A percentile compares a stretch with the other conserved stretches of the same genome.
Conservation (phyloP, 2,113 vertebrate genomes). For the Oryzias celebensis region DNA sequence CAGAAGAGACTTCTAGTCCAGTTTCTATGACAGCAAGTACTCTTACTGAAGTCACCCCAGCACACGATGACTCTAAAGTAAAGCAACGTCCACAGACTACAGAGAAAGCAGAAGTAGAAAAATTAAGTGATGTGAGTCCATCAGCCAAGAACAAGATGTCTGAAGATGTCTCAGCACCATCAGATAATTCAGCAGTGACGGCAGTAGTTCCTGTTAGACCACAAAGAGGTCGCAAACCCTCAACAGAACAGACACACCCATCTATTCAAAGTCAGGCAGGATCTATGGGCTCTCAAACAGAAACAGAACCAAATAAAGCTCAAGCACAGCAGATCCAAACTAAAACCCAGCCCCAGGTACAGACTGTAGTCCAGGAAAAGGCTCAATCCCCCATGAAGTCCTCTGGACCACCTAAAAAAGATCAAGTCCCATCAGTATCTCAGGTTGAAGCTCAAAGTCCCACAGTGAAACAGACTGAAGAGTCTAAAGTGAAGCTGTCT, state of each 20-base stretch:
- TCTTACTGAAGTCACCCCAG: not conserved
- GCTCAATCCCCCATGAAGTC: slow-evolving; percentile 18
- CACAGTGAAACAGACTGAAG: slow-evolving; percentile 19
- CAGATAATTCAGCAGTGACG: slow-evolving; percentile 26
- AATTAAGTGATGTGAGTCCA: slow-evolving; percentile 28
- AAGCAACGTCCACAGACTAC: slow-evolving; percentile 21
- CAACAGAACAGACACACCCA: slow-evolving; percentile 47
- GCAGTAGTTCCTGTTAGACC: slow-evolving; percentile 62
- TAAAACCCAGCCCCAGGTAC: slow-evolving; percentile 28
- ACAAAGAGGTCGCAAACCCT: slow-evolving; percentile 56
- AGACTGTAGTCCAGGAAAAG: slow-evolving; percentile 19
- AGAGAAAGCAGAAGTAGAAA: slow-evolving; percentile 31
- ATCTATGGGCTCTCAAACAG: slow-evolving; percentile 12
- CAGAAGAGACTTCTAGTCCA: slow-evolving; percentile 5
- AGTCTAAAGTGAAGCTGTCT: slow-evolving; percentile 20
- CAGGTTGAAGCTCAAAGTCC: slow-evolving; percentile 19
- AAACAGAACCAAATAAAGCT: slow-evolving; percentile 49
- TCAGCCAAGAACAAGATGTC: slow-evolving; percentile 37
- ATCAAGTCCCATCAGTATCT: slow-evolving; percentile 19
- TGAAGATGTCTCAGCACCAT: slow-evolving; percentile 21
- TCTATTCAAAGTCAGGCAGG: slow-evolving; percentile 46
- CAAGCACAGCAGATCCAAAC: slow-evolving; percentile 33
- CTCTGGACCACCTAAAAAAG: slow-evolving; percentile 35
- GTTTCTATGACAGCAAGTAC: slow-evolving; percentile 3
- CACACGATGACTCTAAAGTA: slow-evolving; percentile 29